Evolutionary conservation across 2,797 vertebrate species (phyloP).

Genomic region (Ispidina picta): DNA sequence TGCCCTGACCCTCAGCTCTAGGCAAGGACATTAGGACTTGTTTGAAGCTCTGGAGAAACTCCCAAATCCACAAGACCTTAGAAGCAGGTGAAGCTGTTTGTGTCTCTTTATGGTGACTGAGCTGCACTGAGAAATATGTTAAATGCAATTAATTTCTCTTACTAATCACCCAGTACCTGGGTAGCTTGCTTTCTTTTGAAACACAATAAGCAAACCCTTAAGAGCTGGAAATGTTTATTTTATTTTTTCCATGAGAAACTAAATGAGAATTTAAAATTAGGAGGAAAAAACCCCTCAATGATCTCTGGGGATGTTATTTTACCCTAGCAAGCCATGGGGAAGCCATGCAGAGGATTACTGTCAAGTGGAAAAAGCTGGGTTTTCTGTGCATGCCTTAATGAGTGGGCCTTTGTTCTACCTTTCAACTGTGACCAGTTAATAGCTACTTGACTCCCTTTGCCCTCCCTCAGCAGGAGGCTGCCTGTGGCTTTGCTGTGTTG

Average conservation of each 20-base stretch:
- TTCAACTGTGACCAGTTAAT: conserved; percentile 11
- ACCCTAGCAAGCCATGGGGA: neutral
- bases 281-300: neutral
- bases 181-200: conserved; percentile 5
- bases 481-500: neutral
- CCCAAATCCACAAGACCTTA: neutral
- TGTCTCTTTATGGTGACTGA: neutral
- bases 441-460: conserved; percentile 1
- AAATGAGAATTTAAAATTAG: neutral
- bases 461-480: neutral
- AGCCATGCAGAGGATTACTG: neutral
- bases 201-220: neutral
- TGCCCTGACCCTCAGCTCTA: neutral
- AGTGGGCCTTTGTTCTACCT: conserved; percentile 3
- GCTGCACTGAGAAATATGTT: neutral
- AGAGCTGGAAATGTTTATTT: neutral
- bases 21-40: neutral
- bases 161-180: neutral
- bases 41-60: neutral
- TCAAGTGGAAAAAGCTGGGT: neutral
- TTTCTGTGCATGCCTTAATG: neutral
- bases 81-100: neutral
- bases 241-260: neutral
- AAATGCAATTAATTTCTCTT: conserved; percentile 37
- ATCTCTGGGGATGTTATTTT: neutral